Conservation (phyloP, 2,797 vertebrate species). For the Pangasius larnaudii region DNA sequence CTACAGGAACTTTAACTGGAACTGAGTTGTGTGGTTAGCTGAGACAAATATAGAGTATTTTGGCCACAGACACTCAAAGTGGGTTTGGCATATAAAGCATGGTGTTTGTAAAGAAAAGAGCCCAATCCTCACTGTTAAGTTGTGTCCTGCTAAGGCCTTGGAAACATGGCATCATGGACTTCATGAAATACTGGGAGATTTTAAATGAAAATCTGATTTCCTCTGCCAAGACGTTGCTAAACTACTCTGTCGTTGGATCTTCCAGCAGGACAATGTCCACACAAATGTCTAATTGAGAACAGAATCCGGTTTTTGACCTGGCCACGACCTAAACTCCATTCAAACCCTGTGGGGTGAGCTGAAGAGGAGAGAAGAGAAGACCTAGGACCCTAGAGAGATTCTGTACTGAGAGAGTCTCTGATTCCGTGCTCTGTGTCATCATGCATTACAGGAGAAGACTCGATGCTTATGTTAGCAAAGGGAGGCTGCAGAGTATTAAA, state of each 20-base stretch:
- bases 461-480: neutral
- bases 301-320: neutral
- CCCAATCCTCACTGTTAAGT: neutral
- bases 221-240: neutral
- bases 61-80: neutral
- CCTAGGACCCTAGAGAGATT: neutral
- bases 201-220: neutral
- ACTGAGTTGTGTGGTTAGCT: neutral
- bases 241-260: neutral
- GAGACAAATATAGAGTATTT: neutral
- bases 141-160: neutral
- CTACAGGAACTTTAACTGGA: neutral
- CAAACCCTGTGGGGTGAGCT: neutral
- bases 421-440: neutral
- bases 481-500: neutral
- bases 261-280: neutral
- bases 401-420: neutral
- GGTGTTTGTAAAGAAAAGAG: neutral
- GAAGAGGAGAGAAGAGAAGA: neutral
- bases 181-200: neutral
- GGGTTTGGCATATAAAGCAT: neutral
- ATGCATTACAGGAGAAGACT: neutral
- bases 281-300: neutral
- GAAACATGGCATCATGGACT: neutral
- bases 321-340: neutral